These are phyloP conservation scores for Asobara japonica DNA, from an alignment of 1,140 invertebrate genomes.

Conservation along the genomic window DNA sequence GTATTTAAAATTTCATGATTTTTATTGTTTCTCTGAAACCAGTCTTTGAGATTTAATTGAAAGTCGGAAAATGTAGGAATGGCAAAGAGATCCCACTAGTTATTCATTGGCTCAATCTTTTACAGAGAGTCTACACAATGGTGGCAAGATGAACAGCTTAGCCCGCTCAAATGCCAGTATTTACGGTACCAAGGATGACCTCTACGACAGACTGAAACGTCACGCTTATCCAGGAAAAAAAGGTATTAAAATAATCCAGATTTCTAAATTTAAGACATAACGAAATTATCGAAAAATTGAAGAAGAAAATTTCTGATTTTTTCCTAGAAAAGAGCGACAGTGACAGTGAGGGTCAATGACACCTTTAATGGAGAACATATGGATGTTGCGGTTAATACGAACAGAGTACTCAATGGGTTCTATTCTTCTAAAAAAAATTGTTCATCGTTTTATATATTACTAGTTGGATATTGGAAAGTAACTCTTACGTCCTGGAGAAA, in stretches of 20 bases:
- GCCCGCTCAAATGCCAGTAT: slow-evolving; percentile 92
- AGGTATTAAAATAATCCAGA: slow-evolving; percentile 70
- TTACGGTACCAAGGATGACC: slow-evolving; percentile 94
- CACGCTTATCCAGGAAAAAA: slow-evolving; percentile 96
- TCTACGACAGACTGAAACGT: slow-evolving; percentile 93
- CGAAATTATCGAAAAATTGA: slow-evolving; percentile 31
- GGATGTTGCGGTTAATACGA: neutral
- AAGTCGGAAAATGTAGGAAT: no score
- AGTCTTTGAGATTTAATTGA: no score
- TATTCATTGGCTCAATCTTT: neutral
- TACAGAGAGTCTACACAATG: slow-evolving; percentile 82
- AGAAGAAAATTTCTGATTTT: slow-evolving; percentile 28
- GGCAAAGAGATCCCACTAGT: no score
- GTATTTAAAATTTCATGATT: neutral
- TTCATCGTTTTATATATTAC: neutral
- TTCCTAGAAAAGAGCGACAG: slow-evolving; percentile 87
- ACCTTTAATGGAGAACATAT: slow-evolving; percentile 21
- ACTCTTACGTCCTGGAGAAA: slow-evolving; percentile 50
- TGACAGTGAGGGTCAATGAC: slow-evolving; percentile 88
- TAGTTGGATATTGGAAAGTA: slow-evolving; percentile 18
- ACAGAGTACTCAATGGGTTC: neutral
- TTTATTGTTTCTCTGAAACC: neutral
- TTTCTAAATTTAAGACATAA: neutral
- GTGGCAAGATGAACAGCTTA: slow-evolving; percentile 88
- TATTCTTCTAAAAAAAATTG: neutral